phyloP scores from a whole-genome alignment of 2,113 vertebrate genomes.

The Pollachius pollachius region DNA sequence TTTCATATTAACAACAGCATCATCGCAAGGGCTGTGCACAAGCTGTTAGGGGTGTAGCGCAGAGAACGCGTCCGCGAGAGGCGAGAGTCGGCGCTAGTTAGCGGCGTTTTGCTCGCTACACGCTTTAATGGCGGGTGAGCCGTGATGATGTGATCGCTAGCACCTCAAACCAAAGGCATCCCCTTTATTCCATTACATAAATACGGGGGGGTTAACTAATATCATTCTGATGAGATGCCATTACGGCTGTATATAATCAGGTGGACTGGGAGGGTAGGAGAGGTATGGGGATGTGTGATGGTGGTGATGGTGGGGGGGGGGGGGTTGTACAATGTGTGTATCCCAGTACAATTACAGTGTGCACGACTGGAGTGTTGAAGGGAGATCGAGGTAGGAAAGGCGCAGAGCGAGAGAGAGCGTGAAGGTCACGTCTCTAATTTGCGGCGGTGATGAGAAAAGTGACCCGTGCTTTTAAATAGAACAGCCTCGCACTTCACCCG shows the following conservation, averaged over 20 bases:
- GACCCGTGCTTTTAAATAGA: slow-evolving; percentile 64
- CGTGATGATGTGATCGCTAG: slow-evolving; percentile 13
- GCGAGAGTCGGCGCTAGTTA: too few relatives aligned
- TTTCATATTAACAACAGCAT: neutral
- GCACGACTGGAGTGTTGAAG: slow-evolving; percentile 8
- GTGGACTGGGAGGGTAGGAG: neutral
- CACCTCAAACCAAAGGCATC: slow-evolving; percentile 23
- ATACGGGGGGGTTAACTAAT: slow-evolving; percentile 41
- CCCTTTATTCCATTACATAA: slow-evolving; percentile 46
- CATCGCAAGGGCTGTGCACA: neutral
- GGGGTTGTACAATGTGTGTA: slow-evolving; percentile 10
- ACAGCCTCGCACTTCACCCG: slow-evolving; percentile 55
- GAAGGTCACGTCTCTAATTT: slow-evolving; percentile 62
- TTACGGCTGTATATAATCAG: slow-evolving; percentile 6
- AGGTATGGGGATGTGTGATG: neutral
- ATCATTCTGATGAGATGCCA: slow-evolving; percentile 25
- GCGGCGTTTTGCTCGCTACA: slow-evolving; percentile 1
- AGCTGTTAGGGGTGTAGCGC: too few relatives aligned
- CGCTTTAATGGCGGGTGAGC: slow-evolving; percentile 42
- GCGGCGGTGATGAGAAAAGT: slow-evolving; percentile 60
- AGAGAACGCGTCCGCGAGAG: too few relatives aligned
- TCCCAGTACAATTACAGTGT: slow-evolving; percentile 34
- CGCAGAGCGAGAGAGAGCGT: slow-evolving; percentile 15
- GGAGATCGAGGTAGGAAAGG: neutral
- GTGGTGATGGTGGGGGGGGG: neutral